Percentiles rank a stretch among this genome's conserved stretches.
Conservation (phyloP, 1,140 invertebrate species). For the Cyclargus thomasi region DNA sequence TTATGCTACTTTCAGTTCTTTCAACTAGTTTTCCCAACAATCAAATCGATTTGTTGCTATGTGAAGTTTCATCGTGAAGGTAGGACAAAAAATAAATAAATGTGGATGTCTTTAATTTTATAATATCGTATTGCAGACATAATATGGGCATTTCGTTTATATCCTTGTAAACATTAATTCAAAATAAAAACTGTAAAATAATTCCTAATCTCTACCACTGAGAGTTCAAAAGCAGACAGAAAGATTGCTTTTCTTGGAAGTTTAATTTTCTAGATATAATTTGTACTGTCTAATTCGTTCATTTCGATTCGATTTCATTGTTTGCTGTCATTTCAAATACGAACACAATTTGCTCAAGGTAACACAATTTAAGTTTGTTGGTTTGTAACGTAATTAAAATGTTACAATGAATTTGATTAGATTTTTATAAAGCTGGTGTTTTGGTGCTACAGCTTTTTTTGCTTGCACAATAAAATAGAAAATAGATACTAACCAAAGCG, state of each 20-base stretch:
- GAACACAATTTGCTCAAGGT: background rate
- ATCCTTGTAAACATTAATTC: background rate
- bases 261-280: conserved; percentile 12
- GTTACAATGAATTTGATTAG: background rate
- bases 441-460: background rate
- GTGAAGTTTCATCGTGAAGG: no score
- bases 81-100: no score
- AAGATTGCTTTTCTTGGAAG: background rate
- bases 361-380: conserved; percentile 14
- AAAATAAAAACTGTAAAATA: no score
- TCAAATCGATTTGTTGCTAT: no score
- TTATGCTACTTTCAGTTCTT: no score
- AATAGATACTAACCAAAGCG: no score
- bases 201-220: no score
- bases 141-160: no score
- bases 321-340: background rate
- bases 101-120: no score
- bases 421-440: background rate
- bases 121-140: no score
- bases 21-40: no score
- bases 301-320: background rate
- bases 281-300: background rate
- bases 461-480: no score
- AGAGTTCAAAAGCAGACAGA: background rate
- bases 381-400: background rate